Percentiles rank a stretch among this genome's conserved stretches.
Evolutionary conservation across 2,888 invertebrate genomes (phyloP).

Genomic region (Trichopoda pennipes): DNA sequence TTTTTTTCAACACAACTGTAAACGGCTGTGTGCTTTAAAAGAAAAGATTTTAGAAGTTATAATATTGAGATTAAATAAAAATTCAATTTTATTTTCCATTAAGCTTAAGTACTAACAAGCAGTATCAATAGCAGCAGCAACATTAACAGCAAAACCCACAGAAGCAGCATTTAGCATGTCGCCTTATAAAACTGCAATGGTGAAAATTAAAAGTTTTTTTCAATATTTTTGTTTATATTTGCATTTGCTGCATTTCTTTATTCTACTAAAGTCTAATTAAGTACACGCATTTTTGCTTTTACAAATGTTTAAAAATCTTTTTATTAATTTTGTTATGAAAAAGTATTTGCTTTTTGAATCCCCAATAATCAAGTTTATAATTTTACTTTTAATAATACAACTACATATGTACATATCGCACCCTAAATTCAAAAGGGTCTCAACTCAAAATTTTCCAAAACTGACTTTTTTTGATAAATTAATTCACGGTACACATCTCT

Average conservation of each 20-base stretch:
- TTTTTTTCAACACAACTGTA: not conserved
- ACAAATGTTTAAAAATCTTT: constrained; percentile 20
- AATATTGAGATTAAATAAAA: constrained; percentile 75
- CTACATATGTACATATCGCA: too few relatives aligned
- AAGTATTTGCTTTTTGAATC: constrained; percentile 53
- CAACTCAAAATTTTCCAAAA: too few relatives aligned
- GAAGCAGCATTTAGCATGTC: constrained; percentile 65
- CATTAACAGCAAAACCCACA: not conserved
- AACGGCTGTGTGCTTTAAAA: not conserved
- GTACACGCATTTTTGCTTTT: not conserved
- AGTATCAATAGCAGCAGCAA: constrained; percentile 70
- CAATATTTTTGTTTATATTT: too few relatives aligned
- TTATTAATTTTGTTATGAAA: constrained; percentile 66
- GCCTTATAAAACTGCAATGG: constrained; percentile 41
- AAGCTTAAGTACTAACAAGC: constrained; percentile 73
- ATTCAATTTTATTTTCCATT: constrained; percentile 76
- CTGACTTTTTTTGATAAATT: too few relatives aligned
- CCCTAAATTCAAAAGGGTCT: too few relatives aligned
- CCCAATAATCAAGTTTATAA: constrained; percentile 73
- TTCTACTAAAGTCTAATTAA: not conserved
- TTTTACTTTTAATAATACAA: constrained; percentile 65
- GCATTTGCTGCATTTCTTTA: not conserved
- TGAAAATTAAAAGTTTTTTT: not conserved
- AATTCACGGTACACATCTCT: too few relatives aligned
- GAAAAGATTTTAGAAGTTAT: constrained; percentile 63